Evolutionary conservation across 1,140 invertebrate species (phyloP), one percentile per base, ranked within the genome.

Genomic region (Diachasmimorpha longicaudata): DNA sequence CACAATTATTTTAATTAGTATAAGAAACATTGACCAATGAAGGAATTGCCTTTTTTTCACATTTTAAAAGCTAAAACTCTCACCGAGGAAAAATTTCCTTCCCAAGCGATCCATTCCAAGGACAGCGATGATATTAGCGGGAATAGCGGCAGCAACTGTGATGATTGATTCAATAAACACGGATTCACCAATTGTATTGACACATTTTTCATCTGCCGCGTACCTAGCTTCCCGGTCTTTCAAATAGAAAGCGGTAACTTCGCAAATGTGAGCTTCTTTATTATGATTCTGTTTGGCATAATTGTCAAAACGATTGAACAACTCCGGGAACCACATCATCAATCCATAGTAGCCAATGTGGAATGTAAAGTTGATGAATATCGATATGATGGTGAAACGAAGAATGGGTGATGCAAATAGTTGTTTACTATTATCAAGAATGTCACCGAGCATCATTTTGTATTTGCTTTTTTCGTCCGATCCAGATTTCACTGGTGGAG

Each of bases 301-400:
- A 83, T 94, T 93, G 84, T 96, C 94, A 83, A 96, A 96, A 55
- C 95, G 93, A 85, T 95, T 95, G 88, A 96, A 96, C 77, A 96
- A 91, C 87, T 96, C 95, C 0, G 95, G 95, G 88, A 96, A 96
- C 95, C 95, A 96, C 93, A 96, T 95, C 94, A 96, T 95, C 21
- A 96, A 88, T 66, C 95, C 95, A 81, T 96, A 96, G 84, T 96
- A 96, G 75, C 94, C 95, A 87, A 96, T 96, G 89, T 96, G 95
- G 87, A 96, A 96, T 77, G 95, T 95, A 83, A 96, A 95, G 82
- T 96, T 96, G 82, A 96, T 96, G 68, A 93, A 92, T 77, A 96
- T 95, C 39, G 95, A 96, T 81, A 96, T 94, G 68, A 93, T 80
- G 23, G 95, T 96, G 84, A 95, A 96, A 79, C 93, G 93, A 52